Percentiles rank a stretch among this genome's conserved stretches.
These are phyloP conservation scores for Syngnathus rostellatus DNA, from an alignment of 2,797 vertebrate genomes.

Conservation along the genomic window DNA sequence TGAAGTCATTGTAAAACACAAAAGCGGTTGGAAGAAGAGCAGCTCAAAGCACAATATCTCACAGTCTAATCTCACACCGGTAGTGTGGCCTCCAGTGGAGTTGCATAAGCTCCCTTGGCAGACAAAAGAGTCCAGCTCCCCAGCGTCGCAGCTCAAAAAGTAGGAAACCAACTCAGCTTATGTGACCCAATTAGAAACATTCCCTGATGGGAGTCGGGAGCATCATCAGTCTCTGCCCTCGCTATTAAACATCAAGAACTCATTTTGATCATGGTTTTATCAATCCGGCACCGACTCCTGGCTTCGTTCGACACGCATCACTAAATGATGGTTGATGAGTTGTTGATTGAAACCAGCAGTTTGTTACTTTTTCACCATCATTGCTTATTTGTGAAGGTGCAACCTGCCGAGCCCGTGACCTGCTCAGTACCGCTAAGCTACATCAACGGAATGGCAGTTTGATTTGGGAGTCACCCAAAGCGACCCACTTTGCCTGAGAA, in stretches of 20 bases:
- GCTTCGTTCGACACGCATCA: not conserved
- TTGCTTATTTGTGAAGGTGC: not conserved
- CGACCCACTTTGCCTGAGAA: conserved; percentile 35
- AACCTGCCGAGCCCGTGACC: not conserved
- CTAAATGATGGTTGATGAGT: not conserved
- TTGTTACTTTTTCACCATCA: not conserved
- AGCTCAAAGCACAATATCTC: not conserved
- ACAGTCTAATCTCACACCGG: not conserved
- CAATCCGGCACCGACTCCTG: not conserved
- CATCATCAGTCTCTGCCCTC: conserved; percentile 26
- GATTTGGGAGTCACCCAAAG: conserved; percentile 15
- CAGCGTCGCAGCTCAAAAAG: conserved; percentile 49
- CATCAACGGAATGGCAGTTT: conserved; percentile 19
- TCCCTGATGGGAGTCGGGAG: conserved; percentile 23
- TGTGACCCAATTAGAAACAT: conserved; percentile 61
- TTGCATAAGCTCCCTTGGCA: conserved; percentile 11
- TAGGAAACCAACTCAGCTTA: conserved; percentile 56
- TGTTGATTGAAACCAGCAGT: not conserved
- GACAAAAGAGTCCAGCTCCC: conserved; percentile 70
- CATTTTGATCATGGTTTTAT: not conserved
- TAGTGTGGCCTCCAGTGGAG: not conserved
- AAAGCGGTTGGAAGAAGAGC: not conserved
- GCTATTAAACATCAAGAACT: conserved; percentile 18
- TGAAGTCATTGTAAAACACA: not conserved
- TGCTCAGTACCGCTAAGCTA: conserved; percentile 1